A percentile compares a stretch with the other conserved stretches of the same genome.
Conservation (phyloP, 1,140 invertebrate species). For the Cyclargus thomasi region DNA sequence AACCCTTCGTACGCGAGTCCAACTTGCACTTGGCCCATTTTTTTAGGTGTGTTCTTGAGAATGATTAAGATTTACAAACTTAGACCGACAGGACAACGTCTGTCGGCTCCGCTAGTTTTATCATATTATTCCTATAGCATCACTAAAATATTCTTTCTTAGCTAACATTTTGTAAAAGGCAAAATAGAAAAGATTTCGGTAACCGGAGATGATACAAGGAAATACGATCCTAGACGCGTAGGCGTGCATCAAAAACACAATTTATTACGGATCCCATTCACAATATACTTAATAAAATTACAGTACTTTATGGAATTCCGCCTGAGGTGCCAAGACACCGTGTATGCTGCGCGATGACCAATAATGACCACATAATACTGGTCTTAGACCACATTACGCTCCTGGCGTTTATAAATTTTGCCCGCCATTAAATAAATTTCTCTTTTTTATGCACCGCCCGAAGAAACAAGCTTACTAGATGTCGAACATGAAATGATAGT, state of each 20-base stretch:
- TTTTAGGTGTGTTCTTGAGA: too few species aligned
- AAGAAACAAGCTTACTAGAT: not conserved
- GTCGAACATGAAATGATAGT: conserved; percentile 8
- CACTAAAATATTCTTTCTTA: too few species aligned
- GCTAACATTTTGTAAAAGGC: too few species aligned
- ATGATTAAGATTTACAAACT: too few species aligned
- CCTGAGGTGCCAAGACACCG: conserved; percentile 3
- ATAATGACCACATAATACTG: conserved; percentile 10
- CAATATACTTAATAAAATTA: conserved; percentile 11
- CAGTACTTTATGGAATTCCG: not conserved
- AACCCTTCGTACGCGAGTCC: too few species aligned
- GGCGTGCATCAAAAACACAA: not conserved
- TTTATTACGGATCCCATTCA: not conserved
- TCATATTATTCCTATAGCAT: too few species aligned
- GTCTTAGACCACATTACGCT: conserved; percentile 18
- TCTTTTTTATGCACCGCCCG: conserved; percentile 13
- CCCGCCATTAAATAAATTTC: conserved; percentile 18
- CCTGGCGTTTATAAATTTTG: conserved; percentile 16
- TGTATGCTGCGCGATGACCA: not conserved
- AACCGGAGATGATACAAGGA: not conserved
- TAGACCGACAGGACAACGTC: too few species aligned
- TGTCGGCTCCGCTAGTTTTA: too few species aligned
- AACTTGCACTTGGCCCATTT: too few species aligned
- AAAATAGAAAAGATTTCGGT: not conserved
- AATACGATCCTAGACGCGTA: not conserved